Evolutionary conservation across 2,797 vertebrate genomes (phyloP), one percentile per base, ranked within the genome.

Genomic region (Pristis pectinata): DNA sequence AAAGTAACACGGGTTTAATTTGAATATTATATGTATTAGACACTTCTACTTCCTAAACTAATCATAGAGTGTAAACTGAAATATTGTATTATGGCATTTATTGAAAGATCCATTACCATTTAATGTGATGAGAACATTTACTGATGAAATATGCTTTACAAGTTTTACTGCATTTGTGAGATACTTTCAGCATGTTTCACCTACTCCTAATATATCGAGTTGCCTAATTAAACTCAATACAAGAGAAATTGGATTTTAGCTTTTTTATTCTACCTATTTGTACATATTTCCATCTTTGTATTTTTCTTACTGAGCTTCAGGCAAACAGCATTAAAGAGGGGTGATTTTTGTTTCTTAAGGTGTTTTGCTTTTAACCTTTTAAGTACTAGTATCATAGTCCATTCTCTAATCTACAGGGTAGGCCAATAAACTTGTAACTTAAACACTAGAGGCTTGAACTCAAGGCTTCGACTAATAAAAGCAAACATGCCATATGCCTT

Each of bases 121-220:
- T 41, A 91, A 91, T 91, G 87, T 64, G 27, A 87, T 61, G 87
- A 91, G 59, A 67, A 91, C 34, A 64, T 91, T 91, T 91, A 59
- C 56, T 19, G 13, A 91, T 64, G 34, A 91, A 91, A 91, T 7
- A 91, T 64, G 59, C 87, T 91, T 91, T 13, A 91, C 64, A n/a
- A 37, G 30, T 91, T 64, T 61, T 61, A 91, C n/a, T 91, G 59
- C 17, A 91, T 17, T 91, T 37, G 15, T 34, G 22, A 64, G 17
- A 37, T 91, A 37, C 17, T 64, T 64, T 22, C 53, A 91, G 87
- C 27, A 37, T 11, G n/a, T 74, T 19, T 64, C 87, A 91, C 34
- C n/a, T 91, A 19, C 13, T 64, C 34, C 76, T 37, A 56, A 56
- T 37, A 64, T 37, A 89, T 91, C 87, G 87, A 83, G 10, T 37